phyloP scores from a whole-genome alignment of 2,797 vertebrate species.

The Phoxinus dragarum region DNA sequence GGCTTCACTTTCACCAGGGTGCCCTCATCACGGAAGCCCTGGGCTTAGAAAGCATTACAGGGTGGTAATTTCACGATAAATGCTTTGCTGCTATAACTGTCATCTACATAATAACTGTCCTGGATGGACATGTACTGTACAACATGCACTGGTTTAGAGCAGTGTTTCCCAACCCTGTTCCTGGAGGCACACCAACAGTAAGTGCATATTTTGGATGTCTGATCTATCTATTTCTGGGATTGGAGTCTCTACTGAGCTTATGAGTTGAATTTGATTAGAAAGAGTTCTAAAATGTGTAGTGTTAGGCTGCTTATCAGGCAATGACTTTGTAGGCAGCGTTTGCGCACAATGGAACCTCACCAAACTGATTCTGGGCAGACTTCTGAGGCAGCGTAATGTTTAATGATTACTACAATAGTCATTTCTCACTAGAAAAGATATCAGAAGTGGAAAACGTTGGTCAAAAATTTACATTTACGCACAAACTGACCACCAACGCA shows the following conservation, averaged over 20 bases:
- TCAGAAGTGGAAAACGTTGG: not conserved
- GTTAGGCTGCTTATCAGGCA: not conserved
- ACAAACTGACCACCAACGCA: not conserved
- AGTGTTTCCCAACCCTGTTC: not conserved
- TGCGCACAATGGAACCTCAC: not conserved
- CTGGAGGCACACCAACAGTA: not conserved
- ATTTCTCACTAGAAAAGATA: not conserved
- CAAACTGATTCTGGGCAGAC: not conserved
- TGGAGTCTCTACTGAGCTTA: not conserved
- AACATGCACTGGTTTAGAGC: not conserved
- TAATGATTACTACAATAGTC: not conserved
- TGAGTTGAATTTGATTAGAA: not conserved
- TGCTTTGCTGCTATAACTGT: slow-evolving; percentile 28
- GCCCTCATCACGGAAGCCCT: slow-evolving; percentile 29
- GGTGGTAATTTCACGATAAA: slow-evolving; percentile 48
- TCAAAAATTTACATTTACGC: not conserved
- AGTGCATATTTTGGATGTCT: not conserved
- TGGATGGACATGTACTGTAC: not conserved
- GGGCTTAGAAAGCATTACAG: slow-evolving; percentile 20
- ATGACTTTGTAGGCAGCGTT: not conserved
- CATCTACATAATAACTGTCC: not conserved
- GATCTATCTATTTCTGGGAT: not conserved
- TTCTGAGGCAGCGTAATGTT: not conserved
- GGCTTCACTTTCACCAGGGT: slow-evolving; percentile 34
- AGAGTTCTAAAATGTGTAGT: not conserved